A percentile compares a stretch with the other conserved stretches of the same genome.
These are phyloP conservation scores for Tachysurus fulvidraco DNA, from an alignment of 2,113 vertebrate genomes.

Conservation along the genomic window DNA sequence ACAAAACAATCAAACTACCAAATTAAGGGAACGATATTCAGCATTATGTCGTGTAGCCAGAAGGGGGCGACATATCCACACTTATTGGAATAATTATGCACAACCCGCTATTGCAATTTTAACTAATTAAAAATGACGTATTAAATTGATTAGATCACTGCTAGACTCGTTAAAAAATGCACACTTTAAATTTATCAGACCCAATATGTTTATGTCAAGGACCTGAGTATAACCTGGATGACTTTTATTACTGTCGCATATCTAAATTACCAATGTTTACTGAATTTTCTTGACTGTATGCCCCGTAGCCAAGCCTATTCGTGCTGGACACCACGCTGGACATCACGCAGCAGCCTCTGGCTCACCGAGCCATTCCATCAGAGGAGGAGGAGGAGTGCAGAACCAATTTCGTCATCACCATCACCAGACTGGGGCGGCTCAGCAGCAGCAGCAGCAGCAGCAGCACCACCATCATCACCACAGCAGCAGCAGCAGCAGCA, in stretches of 20 bases:
- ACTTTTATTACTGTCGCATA: background rate
- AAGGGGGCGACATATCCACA: constrained; percentile 23
- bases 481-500: constrained; percentile 19
- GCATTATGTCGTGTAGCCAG: constrained; percentile 17
- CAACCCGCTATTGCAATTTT: background rate
- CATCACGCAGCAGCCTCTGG: constrained; percentile 37
- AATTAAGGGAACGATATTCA: background rate
- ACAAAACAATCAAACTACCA: background rate
- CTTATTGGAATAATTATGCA: background rate
- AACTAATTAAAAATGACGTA: background rate
- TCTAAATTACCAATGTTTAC: background rate
- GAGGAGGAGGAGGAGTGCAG: constrained; percentile 40
- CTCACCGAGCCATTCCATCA: constrained; percentile 28
- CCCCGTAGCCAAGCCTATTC: constrained; percentile 54
- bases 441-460: constrained; percentile 27
- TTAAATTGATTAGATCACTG: background rate
- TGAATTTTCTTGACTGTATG: background rate
- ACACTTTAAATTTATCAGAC: background rate
- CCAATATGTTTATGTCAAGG: background rate
- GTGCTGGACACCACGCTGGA: constrained; percentile 51
- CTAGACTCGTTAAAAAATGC: background rate
- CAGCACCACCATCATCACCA: background rate
- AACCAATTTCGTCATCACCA: constrained; percentile 43
- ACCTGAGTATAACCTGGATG: background rate
- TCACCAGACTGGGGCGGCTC: constrained; percentile 10